phyloP scores from a whole-genome alignment of 2,797 vertebrate species.

The Oophaga sylvatica region DNA sequence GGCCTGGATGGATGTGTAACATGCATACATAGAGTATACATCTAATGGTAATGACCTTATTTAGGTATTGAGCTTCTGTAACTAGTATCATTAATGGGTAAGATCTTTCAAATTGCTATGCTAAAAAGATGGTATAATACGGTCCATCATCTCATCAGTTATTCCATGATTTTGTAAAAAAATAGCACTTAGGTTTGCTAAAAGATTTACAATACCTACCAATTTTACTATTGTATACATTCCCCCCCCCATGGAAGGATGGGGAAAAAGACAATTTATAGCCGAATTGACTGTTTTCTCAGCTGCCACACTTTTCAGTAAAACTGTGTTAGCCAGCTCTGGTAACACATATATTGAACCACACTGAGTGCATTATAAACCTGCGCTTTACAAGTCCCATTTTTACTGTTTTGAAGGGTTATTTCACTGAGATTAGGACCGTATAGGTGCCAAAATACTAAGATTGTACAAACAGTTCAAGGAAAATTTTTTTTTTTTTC shows the following conservation, averaged over 20 bases:
- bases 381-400: slow-evolving; percentile 56
- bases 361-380: slow-evolving; percentile 65
- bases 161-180: neutral
- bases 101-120: neutral
- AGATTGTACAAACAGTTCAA: slow-evolving; percentile 54
- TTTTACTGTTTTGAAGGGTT: slow-evolving; percentile 61
- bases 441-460: slow-evolving; percentile 41
- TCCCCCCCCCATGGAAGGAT: neutral
- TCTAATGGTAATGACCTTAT: neutral
- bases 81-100: neutral
- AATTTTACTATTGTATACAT: neutral
- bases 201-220: neutral
- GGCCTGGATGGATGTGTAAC: too few species aligned
- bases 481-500: neutral
- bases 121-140: neutral
- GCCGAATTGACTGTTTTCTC: slow-evolving; percentile 59
- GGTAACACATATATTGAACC: slow-evolving; percentile 63
- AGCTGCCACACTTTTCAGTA: slow-evolving; percentile 66
- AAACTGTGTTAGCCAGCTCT: slow-evolving; percentile 65
- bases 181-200: neutral
- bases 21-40: too few species aligned
- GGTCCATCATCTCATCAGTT: neutral
- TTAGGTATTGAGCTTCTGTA: neutral
- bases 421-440: slow-evolving; percentile 59
- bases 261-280: neutral